Evolutionary conservation across 2,113 vertebrate genomes (phyloP).

Genomic region (Dipodomys ordii): DNA sequence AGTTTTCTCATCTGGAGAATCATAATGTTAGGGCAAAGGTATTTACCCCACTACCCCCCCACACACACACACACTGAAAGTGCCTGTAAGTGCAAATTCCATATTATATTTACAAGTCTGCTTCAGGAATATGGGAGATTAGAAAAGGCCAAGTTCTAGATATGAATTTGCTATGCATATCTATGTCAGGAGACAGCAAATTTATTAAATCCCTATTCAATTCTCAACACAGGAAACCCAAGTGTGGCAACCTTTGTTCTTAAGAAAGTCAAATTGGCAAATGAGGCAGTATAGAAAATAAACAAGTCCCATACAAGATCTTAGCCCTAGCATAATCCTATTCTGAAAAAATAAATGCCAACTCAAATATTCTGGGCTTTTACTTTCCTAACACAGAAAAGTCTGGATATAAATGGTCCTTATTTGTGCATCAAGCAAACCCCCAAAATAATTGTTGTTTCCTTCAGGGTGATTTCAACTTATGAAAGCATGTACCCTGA

Average conservation of each 20-base stretch:
- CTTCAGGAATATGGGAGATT: slow-evolving; percentile 16
- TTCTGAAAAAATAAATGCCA: slow-evolving; percentile 32
- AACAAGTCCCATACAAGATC: slow-evolving; percentile 8
- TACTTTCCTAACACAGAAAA: slow-evolving; percentile 44
- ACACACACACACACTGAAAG: neutral
- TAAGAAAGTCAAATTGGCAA: slow-evolving; percentile 57
- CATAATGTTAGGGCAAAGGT: neutral
- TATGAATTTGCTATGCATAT: slow-evolving; percentile 2
- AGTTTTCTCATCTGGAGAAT: slow-evolving; percentile 32
- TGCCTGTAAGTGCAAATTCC: slow-evolving; percentile 41
- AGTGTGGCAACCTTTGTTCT: slow-evolving; percentile 46
- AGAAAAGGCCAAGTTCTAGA: slow-evolving; percentile 45
- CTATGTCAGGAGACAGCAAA: slow-evolving; percentile 48
- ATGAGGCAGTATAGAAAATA: slow-evolving; percentile 56
- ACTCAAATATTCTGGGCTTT: slow-evolving; percentile 29
- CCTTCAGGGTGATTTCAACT: slow-evolving; percentile 42
- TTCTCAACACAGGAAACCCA: slow-evolving; percentile 58
- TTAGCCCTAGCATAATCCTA: slow-evolving; percentile 48
- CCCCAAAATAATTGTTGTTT: slow-evolving; percentile 58
- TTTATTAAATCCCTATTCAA: slow-evolving; percentile 49
- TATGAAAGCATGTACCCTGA: neutral
- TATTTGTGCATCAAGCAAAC: neutral
- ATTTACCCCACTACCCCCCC: neutral
- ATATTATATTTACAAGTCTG: slow-evolving; percentile 51
- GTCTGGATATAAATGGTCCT: neutral